Conservation (phyloP, 2,113 vertebrate genomes). For the Poeciliopsis turrubarensis region DNA sequence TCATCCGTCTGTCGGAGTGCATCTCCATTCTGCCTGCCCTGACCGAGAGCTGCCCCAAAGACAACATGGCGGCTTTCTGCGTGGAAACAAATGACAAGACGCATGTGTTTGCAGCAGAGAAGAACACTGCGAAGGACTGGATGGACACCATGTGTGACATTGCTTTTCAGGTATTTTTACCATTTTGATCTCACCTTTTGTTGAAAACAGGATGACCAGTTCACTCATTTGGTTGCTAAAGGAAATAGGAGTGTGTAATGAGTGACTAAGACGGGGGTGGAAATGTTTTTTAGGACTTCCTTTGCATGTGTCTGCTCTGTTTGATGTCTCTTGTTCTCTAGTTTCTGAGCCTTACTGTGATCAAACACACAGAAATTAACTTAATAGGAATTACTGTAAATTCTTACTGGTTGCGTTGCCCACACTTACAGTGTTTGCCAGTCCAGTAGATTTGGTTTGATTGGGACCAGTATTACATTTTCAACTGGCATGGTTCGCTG, state of each 20-base stretch:
- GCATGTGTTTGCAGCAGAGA: constrained; percentile 88
- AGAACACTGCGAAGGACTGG: constrained; percentile 83
- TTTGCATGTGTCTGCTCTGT: neutral
- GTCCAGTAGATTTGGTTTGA: too few relatives aligned
- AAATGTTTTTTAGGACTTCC: constrained; percentile 7
- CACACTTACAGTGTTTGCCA: too few relatives aligned
- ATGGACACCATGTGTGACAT: constrained; percentile 91
- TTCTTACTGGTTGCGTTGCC: neutral
- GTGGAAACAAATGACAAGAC: constrained; percentile 93
- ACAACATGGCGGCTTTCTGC: constrained; percentile 87
- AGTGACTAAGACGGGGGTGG: constrained; percentile 15
- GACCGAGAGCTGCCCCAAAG: constrained; percentile 86
- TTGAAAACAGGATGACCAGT: neutral
- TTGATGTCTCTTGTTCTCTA: neutral
- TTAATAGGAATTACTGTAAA: neutral
- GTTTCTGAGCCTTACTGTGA: neutral
- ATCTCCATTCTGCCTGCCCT: constrained; percentile 87
- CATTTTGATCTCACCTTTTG: neutral
- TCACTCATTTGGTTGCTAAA: neutral
- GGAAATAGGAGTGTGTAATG: neutral
- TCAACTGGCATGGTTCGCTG: too few relatives aligned
- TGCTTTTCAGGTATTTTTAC: constrained; percentile 88
- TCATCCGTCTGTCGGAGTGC: constrained; percentile 92
- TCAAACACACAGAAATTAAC: neutral
- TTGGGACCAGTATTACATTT: too few relatives aligned